Evolutionary conservation across 2,113 vertebrate species (phyloP).

Genomic region (Etia nguti): DNA sequence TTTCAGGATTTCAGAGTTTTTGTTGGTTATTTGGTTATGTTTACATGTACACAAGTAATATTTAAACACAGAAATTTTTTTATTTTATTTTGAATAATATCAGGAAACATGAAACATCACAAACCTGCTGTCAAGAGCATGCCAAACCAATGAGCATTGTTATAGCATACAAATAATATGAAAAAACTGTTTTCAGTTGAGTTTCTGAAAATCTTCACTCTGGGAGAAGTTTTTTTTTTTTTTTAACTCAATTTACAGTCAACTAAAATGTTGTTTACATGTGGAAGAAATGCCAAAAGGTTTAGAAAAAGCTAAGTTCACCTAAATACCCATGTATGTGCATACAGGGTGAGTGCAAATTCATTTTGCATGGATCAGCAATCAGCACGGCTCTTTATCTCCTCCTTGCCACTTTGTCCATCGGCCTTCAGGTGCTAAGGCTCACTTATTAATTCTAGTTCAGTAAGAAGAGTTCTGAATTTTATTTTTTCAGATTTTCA

Average conservation of each 20-base stretch:
- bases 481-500: neutral
- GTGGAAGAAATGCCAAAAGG: neutral
- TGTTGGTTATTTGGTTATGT: neutral
- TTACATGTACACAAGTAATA: neutral
- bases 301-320: neutral
- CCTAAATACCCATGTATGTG: neutral
- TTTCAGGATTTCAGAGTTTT: neutral
- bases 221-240: neutral
- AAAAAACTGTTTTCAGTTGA: neutral
- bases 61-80: neutral
- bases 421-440: neutral
- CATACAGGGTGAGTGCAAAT: neutral
- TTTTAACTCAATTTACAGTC: neutral
- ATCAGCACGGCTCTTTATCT: neutral
- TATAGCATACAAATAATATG: neutral
- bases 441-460: neutral
- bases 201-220: neutral
- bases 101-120: neutral
- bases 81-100: neutral
- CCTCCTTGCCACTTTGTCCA: neutral
- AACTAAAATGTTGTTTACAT: neutral
- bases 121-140: neutral
- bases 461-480: accelerated
- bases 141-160: neutral
- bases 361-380: neutral